Conservation (phyloP, 2,113 vertebrate species). For the Salvelinus sp. region DNA sequence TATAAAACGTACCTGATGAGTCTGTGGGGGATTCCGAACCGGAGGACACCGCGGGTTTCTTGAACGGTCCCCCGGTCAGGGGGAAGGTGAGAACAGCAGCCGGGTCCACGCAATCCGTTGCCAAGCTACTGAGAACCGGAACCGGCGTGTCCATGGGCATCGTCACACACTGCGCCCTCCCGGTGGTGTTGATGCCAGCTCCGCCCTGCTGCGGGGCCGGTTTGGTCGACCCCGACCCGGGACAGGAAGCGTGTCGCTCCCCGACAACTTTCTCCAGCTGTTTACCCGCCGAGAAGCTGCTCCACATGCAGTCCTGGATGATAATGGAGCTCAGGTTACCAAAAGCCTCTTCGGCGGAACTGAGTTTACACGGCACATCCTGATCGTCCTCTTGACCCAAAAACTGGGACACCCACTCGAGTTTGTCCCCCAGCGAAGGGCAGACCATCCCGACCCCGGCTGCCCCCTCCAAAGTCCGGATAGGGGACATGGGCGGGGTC, state of each 20-base stretch:
- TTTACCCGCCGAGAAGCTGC: slow-evolving; percentile 86
- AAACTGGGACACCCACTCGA: slow-evolving; percentile 81
- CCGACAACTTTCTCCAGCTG: slow-evolving; percentile 86
- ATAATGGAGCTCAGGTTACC: slow-evolving; percentile 91
- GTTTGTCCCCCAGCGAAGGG: slow-evolving; percentile 74
- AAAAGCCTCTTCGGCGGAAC: slow-evolving; percentile 71
- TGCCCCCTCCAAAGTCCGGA: slow-evolving; percentile 70
- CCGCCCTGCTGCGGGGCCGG: slow-evolving; percentile 37
- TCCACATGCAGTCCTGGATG: slow-evolving; percentile 96
- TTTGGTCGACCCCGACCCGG: slow-evolving; percentile 52
- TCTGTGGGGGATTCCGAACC: slow-evolving; percentile 91
- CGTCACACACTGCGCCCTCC: slow-evolving; percentile 49
- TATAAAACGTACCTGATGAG: slow-evolving; percentile 84
- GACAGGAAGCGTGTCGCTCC: slow-evolving; percentile 75
- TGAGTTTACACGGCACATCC: slow-evolving; percentile 74
- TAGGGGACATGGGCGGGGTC: slow-evolving; percentile 85
- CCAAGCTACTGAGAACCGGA: slow-evolving; percentile 65
- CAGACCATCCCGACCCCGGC: slow-evolving; percentile 57
- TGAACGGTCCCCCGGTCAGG: slow-evolving; percentile 72
- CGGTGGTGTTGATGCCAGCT: slow-evolving; percentile 42
- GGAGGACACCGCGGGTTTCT: slow-evolving; percentile 85
- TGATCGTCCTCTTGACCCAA: slow-evolving; percentile 84
- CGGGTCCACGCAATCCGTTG: slow-evolving; percentile 83
- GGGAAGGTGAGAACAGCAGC: slow-evolving; percentile 85
- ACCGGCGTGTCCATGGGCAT: slow-evolving; percentile 61